Evolutionary conservation across 2,888 invertebrate genomes (phyloP).

Genomic region (Anodontia alba): DNA sequence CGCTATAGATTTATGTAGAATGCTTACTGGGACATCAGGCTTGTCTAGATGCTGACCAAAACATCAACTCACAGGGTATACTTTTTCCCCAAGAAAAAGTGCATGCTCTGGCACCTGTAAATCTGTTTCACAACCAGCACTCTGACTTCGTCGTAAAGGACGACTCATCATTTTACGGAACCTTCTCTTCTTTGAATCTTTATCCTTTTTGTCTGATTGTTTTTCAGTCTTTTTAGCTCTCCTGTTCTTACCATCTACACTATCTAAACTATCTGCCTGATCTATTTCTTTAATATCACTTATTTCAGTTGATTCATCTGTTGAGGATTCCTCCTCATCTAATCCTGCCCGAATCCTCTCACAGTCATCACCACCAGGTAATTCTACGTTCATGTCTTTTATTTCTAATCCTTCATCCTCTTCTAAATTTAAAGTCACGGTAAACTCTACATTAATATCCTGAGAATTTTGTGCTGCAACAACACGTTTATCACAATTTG

Average conservation of each 20-base stretch:
- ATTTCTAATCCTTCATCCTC: slow-evolving; percentile 57
- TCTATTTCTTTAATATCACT: slow-evolving; percentile 17
- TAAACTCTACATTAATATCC: slow-evolving; percentile 2
- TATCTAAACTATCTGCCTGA: neutral
- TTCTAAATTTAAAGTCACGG: slow-evolving; percentile 32
- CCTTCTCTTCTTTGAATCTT: slow-evolving; percentile 69
- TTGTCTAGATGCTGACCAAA: too few relatives aligned
- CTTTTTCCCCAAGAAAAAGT: slow-evolving; percentile 72
- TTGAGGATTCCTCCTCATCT: neutral
- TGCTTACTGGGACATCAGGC: too few relatives aligned
- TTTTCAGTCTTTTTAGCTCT: slow-evolving; percentile 1
- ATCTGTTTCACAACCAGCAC: slow-evolving; percentile 85
- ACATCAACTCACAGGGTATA: neutral
- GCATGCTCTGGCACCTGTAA: slow-evolving; percentile 81
- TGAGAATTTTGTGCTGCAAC: slow-evolving; percentile 1
- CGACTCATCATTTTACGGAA: slow-evolving; percentile 75
- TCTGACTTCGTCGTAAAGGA: slow-evolving; percentile 85
- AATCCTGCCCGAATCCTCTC: neutral
- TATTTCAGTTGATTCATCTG: slow-evolving; percentile 10
- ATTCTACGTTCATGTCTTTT: slow-evolving; percentile 38
- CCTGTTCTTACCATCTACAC: slow-evolving; percentile 13
- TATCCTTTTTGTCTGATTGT: slow-evolving; percentile 42
- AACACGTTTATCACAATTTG: slow-evolving; percentile 2
- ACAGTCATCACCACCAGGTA: neutral
- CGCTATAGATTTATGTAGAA: too few relatives aligned